phyloP scores from a whole-genome alignment of 2,113 vertebrate genomes.

The Puma concolor region DNA sequence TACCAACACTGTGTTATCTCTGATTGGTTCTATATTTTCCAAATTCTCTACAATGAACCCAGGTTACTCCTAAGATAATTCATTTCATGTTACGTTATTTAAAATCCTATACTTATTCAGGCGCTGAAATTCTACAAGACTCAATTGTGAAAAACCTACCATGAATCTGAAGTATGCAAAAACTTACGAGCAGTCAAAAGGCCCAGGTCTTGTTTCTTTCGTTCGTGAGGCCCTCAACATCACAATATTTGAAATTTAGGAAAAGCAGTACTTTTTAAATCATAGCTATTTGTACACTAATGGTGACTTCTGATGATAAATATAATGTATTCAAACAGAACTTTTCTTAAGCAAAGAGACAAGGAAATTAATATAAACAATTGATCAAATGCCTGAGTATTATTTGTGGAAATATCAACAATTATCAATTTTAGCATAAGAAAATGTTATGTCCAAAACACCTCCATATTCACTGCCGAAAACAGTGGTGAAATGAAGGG shows the following conservation, averaged over 20 bases:
- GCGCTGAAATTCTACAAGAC: background rate
- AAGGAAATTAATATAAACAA: background rate
- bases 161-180: background rate
- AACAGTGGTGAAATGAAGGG: background rate
- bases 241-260: background rate
- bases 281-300: background rate
- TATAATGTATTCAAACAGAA: background rate
- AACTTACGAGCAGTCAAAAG: background rate
- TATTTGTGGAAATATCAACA: background rate
- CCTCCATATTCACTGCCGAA: background rate
- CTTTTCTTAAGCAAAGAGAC: background rate
- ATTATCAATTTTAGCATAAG: background rate
- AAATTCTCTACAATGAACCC: background rate
- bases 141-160: background rate
- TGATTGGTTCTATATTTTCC: background rate
- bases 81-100: background rate
- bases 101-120: background rate
- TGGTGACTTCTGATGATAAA: background rate
- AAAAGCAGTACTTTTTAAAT: background rate
- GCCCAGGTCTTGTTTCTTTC: background rate
- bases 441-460: background rate
- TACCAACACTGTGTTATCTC: background rate
- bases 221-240: background rate
- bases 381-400: background rate
- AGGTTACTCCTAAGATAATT: background rate